These are phyloP conservation scores for Emydocephalus ijimae DNA, from an alignment of 2,113 vertebrate genomes.

Conservation along the genomic window DNA sequence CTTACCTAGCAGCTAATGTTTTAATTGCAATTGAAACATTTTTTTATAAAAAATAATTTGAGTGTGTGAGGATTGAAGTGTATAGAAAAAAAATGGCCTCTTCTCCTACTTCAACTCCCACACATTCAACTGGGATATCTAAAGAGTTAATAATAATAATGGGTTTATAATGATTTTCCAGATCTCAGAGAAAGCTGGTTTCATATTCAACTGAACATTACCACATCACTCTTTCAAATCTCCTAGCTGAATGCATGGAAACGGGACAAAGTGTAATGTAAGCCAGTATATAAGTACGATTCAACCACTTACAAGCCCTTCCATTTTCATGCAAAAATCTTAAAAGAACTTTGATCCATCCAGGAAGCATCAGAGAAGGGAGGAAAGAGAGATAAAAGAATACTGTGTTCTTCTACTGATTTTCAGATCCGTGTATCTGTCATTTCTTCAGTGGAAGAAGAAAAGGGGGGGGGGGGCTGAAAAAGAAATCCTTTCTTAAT, in stretches of 20 bases:
- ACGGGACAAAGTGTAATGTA: not conserved
- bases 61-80: not conserved
- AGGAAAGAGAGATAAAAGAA: not conserved
- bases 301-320: not conserved
- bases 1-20: not conserved
- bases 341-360: not conserved
- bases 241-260: not conserved
- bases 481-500: too few relatives aligned
- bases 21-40: not conserved
- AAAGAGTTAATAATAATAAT: not conserved
- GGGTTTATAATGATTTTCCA: not conserved
- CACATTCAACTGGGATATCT: not conserved
- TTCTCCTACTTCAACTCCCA: not conserved
- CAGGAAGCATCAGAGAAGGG: not conserved
- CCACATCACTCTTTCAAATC: not conserved
- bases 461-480: too few relatives aligned
- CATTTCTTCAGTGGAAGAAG: too few relatives aligned
- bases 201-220: not conserved
- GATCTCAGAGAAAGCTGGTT: not conserved
- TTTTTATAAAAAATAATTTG: not conserved
- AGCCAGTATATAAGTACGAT: not conserved
- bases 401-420: not conserved
- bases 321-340: not conserved
- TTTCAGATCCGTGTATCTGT: too few relatives aligned
- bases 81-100: not conserved